Conservation (phyloP, 2,797 vertebrate genomes). For the Poeciliopsis infans region DNA sequence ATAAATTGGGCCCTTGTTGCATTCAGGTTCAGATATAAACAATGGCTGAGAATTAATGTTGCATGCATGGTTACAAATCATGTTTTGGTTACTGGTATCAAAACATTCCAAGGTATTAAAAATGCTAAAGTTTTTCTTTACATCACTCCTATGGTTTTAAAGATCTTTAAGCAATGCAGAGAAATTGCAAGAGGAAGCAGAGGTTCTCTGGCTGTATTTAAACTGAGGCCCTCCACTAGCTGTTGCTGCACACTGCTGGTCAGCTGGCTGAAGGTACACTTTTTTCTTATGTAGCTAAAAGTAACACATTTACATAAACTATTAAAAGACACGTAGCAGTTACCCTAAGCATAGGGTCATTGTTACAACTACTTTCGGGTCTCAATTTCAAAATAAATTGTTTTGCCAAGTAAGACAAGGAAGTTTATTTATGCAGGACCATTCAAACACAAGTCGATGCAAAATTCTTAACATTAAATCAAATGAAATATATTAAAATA, state of each 20-base stretch:
- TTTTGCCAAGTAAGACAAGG: background rate
- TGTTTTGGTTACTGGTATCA: background rate
- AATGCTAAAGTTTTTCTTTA: background rate
- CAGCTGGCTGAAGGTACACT: background rate
- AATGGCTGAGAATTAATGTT: background rate
- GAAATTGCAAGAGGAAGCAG: background rate
- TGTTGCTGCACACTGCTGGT: background rate
- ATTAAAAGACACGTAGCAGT: background rate
- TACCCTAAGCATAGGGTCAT: background rate
- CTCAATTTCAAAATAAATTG: background rate
- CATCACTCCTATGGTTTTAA: background rate
- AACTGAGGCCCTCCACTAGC: background rate
- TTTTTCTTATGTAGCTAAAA: background rate
- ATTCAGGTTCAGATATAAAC: slow-evolving; percentile 46
- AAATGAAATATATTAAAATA: background rate
- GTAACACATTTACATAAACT: background rate
- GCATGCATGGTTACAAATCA: background rate
- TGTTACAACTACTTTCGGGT: background rate
- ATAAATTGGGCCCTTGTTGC: slow-evolving; percentile 50
- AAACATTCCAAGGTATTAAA: background rate
- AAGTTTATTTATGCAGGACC: background rate
- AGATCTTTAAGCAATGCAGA: background rate
- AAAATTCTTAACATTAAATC: background rate
- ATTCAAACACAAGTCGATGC: background rate
- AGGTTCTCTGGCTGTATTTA: background rate